phyloP scores from a whole-genome alignment of 1,140 invertebrate genomes.

The Geopemphigus sp. region DNA sequence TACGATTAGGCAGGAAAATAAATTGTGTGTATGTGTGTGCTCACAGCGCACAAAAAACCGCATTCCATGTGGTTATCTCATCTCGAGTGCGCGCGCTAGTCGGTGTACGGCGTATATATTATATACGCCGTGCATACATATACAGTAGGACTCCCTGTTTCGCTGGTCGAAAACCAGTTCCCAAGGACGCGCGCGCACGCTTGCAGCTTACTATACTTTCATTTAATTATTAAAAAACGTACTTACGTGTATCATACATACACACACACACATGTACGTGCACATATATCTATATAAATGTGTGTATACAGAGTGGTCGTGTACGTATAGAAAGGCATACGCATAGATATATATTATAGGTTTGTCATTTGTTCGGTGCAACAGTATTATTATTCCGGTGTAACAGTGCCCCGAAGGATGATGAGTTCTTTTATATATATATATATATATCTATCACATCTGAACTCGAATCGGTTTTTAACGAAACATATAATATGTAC shows the following conservation, averaged over 20 bases:
- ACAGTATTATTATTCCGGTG: background rate
- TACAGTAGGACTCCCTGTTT: constrained; percentile 38
- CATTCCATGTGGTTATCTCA: constrained; percentile 47
- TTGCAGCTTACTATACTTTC: constrained; percentile 34
- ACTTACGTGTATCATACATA: background rate
- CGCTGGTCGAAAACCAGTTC: constrained; percentile 32
- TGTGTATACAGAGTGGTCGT: constrained; percentile 1
- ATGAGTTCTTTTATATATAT: background rate
- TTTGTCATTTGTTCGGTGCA: background rate
- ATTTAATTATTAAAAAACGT: constrained; percentile 43
- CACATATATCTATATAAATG: background rate
- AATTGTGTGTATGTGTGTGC: background rate
- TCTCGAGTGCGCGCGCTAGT: constrained; percentile 8
- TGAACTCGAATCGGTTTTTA: background rate
- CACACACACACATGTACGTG: background rate
- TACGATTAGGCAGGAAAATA: constrained; percentile 39
- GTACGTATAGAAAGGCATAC: background rate
- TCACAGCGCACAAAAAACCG: constrained; percentile 25
- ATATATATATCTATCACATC: background rate
- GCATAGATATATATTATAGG: background rate
- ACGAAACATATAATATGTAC: background rate
- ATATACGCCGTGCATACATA: background rate
- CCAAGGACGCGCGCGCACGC: constrained; percentile 40
- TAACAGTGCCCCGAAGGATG: background rate
- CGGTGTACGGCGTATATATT: background rate